phyloP scores from a whole-genome alignment of 2,888 invertebrate species.

The Horisme vitalbata region DNA sequence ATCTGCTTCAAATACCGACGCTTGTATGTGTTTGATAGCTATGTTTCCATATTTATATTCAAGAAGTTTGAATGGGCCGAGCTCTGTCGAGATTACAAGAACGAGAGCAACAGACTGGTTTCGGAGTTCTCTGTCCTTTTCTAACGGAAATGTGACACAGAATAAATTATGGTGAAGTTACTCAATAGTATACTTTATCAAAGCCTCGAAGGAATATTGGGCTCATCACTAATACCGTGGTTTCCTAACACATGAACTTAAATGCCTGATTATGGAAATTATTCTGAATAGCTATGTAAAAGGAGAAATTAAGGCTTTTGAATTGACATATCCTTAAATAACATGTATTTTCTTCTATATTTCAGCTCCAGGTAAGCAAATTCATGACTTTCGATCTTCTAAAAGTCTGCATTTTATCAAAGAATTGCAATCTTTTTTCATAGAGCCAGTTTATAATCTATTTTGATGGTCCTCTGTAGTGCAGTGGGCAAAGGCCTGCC shows the following conservation, averaged over 20 bases:
- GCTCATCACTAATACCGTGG: slow-evolving; percentile 36
- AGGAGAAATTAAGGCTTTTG: slow-evolving; percentile 6
- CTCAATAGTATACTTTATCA: slow-evolving; percentile 54
- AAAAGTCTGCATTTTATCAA: too few relatives aligned
- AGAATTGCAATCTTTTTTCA: too few relatives aligned
- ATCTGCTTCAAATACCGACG: slow-evolving; percentile 64
- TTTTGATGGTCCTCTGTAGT: too few relatives aligned
- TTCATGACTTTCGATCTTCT: too few relatives aligned
- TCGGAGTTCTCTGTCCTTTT: slow-evolving; percentile 60
- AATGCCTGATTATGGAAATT: slow-evolving; percentile 34
- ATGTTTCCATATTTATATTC: slow-evolving; percentile 75
- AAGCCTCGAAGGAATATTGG: slow-evolving; percentile 37
- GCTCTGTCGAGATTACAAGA: slow-evolving; percentile 53
- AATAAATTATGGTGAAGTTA: slow-evolving; percentile 69
- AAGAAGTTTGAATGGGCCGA: slow-evolving; percentile 45
- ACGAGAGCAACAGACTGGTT: slow-evolving; percentile 64
- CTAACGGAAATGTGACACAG: slow-evolving; percentile 66
- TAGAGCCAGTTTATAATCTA: too few relatives aligned
- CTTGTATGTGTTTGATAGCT: slow-evolving; percentile 66
- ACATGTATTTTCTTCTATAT: too few relatives aligned
- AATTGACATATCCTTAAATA: too few relatives aligned
- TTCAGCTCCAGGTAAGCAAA: too few relatives aligned
- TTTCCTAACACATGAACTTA: slow-evolving; percentile 39
- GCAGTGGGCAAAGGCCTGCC: too few relatives aligned
- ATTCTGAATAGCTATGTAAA: slow-evolving; percentile 19